Evolutionary conservation across 2,113 vertebrate genomes (phyloP), one percentile per base, ranked within the genome.

Genomic region (Sturnira hondurensis): DNA sequence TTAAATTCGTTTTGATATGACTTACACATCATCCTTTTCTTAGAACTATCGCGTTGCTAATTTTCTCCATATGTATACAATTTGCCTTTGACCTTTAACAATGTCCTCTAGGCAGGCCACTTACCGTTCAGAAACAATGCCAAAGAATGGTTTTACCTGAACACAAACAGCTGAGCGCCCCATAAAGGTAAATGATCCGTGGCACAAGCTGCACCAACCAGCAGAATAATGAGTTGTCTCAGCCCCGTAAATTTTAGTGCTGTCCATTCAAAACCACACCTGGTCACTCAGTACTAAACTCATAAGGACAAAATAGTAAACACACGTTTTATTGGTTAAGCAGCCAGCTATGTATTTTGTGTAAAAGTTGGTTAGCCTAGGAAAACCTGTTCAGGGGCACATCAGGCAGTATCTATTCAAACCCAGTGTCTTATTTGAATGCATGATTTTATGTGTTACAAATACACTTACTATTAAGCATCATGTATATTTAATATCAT

Each of bases 401-500:
- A 38, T 33, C 5, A 33, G 77, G 50, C 94, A 24, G 78, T 91
- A 20, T 45, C 14, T 70, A 41, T 92, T 89, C 95, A 63, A 97
- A 83, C 81, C 86, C 43, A 41, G 28, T 67, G 45, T 92, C 85
- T 91, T 58, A 91, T 92, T 71, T 68, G 36, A 92, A 41, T 80
- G 78, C n/a, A 33, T 26, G 74, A 91, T 96, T 93, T 93, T 94
- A 96, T 86, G 90, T 83, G 89, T 68, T 92, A 81, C 65, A 93
- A 83, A 77, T 68, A 95, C 70, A 94, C 76, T 97, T 93, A 91
- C 96, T 91, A 89, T 86, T 94, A 89, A 94, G 80, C 82, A 67
- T 96, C 88, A 97, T 96, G 91, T 82, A 97, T 97, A 97, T 97
- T 97, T 98, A 96, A 97, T 96, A 77, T 13, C 19, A 15, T 61